Conservation (phyloP, 2,797 vertebrate genomes). For the Argentina silus region DNA sequence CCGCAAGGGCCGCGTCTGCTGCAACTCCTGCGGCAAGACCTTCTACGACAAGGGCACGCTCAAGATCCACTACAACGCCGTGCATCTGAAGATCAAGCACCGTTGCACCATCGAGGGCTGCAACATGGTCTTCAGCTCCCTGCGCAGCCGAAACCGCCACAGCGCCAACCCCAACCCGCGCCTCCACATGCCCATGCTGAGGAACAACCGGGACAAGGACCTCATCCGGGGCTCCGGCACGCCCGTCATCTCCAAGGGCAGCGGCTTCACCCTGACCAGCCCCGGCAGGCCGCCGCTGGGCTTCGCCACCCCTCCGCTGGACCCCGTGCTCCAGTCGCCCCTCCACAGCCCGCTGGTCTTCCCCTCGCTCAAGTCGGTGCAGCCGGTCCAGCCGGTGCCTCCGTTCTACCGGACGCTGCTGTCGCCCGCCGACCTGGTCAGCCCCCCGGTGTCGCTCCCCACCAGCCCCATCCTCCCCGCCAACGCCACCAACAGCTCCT, state of each 20-base stretch:
- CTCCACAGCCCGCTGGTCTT: constrained; percentile 94
- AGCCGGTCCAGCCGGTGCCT: constrained; percentile 91
- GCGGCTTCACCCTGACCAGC: constrained; percentile 89
- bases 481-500: constrained; percentile 78
- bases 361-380: constrained; percentile 95
- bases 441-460: constrained; percentile 92
- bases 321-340: constrained; percentile 92
- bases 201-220: constrained; percentile 96
- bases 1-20: constrained; percentile 95
- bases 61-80: constrained; percentile 98
- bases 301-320: constrained; percentile 94
- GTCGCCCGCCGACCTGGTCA: constrained; percentile 92
- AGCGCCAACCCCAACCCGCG: constrained; percentile 98
- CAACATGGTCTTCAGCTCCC: constrained; percentile 98
- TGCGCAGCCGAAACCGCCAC: constrained; percentile 97
- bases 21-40: constrained; percentile 96
- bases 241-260: constrained; percentile 96
- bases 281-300: constrained; percentile 94
- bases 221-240: constrained; percentile 91
- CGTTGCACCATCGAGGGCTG: constrained; percentile 97
- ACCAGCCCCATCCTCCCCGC: constrained; percentile 93
- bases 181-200: constrained; percentile 98
- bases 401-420: constrained; percentile 98
- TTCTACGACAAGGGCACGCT: constrained; percentile 99
- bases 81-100: constrained; percentile 98